A percentile compares a stretch with the other conserved stretches of the same genome.
phyloP scores from a whole-genome alignment of 1,140 invertebrate species.

The Drosophila ercepeae region DNA sequence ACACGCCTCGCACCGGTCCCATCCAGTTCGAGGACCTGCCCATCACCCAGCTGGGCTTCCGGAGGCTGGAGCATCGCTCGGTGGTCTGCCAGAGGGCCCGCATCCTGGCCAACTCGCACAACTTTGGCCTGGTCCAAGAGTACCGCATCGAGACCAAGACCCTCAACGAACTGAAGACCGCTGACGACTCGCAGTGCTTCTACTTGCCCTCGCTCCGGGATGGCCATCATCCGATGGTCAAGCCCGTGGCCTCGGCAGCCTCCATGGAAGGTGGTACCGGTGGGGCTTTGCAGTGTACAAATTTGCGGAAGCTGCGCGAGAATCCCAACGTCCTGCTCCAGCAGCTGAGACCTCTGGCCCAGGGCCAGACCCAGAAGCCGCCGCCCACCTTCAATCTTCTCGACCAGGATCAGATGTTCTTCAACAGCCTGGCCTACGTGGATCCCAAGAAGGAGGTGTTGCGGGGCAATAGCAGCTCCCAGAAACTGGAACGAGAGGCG shows the following conservation, averaged over 20 bases:
- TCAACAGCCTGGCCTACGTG: conserved; percentile 46
- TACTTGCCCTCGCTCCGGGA: conserved; percentile 37
- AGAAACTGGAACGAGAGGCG: conserved; percentile 3
- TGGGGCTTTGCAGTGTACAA: conserved; percentile 48
- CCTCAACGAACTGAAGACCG: conserved; percentile 57
- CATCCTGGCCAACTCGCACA: background rate
- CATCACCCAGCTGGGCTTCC: conserved; percentile 8
- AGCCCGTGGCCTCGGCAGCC: background rate
- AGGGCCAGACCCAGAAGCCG: background rate
- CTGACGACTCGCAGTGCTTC: conserved; percentile 55
- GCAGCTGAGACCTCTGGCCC: conserved; percentile 39
- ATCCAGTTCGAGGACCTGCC: conserved; percentile 13
- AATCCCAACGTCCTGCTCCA: conserved; percentile 59
- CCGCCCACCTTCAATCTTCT: conserved; percentile 53
- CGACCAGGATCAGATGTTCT: conserved; percentile 72
- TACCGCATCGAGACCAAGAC: conserved; percentile 68
- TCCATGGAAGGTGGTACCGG: background rate
- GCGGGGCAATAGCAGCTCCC: background rate
- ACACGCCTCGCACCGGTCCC: conserved; percentile 47
- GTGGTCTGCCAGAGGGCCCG: background rate
- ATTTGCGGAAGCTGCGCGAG: conserved; percentile 57
- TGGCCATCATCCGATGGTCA: background rate
- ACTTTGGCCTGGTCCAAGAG: conserved; percentile 49
- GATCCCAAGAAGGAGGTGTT: background rate
- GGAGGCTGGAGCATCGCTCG: background rate